Evolutionary conservation across 2,797 vertebrate species (phyloP).

Genomic region (Adrianichthys oophorus): DNA sequence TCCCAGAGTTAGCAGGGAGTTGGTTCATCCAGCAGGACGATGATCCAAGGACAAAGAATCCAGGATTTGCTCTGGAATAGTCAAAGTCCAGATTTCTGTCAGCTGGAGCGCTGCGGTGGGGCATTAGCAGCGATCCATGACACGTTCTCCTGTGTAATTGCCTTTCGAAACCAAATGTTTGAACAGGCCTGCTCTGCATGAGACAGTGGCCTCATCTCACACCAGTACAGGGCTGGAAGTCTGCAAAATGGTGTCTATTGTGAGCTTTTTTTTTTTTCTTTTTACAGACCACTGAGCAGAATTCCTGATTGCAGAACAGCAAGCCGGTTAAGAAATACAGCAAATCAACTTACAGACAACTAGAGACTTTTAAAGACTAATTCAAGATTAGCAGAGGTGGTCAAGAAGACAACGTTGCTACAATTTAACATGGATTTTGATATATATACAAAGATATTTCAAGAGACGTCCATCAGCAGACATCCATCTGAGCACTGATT

Average conservation of each 20-base stretch:
- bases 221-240: conserved; percentile 40
- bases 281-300: background rate
- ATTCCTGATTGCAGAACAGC: background rate
- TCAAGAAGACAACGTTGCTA: conserved; percentile 11
- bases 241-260: background rate
- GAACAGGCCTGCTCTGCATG: conserved; percentile 2
- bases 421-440: conserved; percentile 15
- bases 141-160: background rate
- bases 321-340: too few species aligned
- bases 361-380: conserved; percentile 1
- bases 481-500: conserved; percentile 6
- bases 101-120: background rate
- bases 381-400: conserved; percentile 14
- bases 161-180: conserved; percentile 29
- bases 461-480: too few species aligned
- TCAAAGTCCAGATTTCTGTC: background rate
- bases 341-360: too few species aligned
- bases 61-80: too few species aligned
- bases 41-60: too few species aligned
- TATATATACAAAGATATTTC: background rate
- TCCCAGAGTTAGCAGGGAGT: too few species aligned
- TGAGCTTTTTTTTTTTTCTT: background rate
- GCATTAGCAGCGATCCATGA: background rate
- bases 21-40: too few species aligned
- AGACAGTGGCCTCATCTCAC: conserved; percentile 31